A percentile compares a stretch with the other conserved stretches of the same genome.
Evolutionary conservation across 2,113 vertebrate genomes (phyloP).

Genomic region (Coturnix japonica): DNA sequence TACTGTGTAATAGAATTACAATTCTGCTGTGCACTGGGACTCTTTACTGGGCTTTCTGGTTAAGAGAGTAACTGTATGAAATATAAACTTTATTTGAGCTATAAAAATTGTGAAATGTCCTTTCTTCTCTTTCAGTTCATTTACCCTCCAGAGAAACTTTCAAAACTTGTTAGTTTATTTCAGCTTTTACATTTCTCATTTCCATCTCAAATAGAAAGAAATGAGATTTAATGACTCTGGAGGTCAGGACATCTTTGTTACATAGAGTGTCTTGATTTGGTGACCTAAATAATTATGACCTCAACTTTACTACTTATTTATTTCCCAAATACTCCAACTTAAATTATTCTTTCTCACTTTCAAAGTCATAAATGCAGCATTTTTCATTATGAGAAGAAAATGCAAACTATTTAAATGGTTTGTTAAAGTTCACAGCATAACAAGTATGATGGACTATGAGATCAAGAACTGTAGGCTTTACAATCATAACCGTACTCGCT

Average conservation of each 20-base stretch:
- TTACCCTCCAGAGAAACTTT: conserved; percentile 55
- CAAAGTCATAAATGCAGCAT: background rate
- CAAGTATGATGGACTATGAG: background rate
- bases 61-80: conserved; percentile 41
- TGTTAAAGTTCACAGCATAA: background rate
- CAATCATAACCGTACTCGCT: background rate
- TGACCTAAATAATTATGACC: conserved; percentile 15
- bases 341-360: background rate
- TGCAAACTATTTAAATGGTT: background rate
- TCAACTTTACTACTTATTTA: conserved; percentile 24
- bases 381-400: background rate
- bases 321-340: background rate
- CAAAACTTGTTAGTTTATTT: conserved; percentile 61
- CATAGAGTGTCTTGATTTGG: background rate
- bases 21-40: background rate
- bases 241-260: conserved; percentile 36
- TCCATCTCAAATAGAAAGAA: conserved; percentile 56
- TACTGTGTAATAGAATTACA: background rate
- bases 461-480: background rate
- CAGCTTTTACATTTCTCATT: conserved; percentile 32
- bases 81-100: conserved; percentile 57
- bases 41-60: background rate
- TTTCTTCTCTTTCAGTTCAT: conserved; percentile 70
- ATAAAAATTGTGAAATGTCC: conserved; percentile 49
- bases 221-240: conserved; percentile 51